phyloP scores from a whole-genome alignment of 1,140 invertebrate species.

The Eumaeus atala region DNA sequence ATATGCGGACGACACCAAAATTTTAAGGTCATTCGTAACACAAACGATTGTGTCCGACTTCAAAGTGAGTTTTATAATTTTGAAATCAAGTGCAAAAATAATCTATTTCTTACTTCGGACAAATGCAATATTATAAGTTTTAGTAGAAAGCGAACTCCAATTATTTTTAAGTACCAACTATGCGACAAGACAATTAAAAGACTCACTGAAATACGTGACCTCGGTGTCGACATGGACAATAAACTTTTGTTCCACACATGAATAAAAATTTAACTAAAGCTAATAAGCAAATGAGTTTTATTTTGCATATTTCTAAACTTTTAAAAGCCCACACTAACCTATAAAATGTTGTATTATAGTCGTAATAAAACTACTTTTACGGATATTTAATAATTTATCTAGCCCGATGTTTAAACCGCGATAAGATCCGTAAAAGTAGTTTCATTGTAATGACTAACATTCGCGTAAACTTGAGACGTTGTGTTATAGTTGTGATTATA shows the following conservation, averaged over 20 bases:
- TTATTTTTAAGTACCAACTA: background rate
- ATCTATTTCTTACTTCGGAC: background rate
- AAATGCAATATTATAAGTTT: slow-evolving; percentile 3
- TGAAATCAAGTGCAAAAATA: background rate
- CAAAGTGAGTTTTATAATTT: background rate
- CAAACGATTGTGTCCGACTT: background rate
- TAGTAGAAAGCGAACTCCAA: background rate
- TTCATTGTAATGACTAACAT: no score
- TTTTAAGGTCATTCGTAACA: background rate
- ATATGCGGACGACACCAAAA: background rate
- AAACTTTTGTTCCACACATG: background rate
- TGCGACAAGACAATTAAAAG: background rate
- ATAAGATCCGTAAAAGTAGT: no score
- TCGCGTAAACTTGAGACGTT: no score
- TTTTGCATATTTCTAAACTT: no score
- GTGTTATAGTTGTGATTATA: no score
- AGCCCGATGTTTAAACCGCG: no score
- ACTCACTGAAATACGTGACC: background rate
- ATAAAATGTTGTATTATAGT: no score
- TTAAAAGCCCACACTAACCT: no score
- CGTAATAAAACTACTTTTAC: no score
- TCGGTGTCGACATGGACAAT: background rate
- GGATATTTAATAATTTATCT: no score
- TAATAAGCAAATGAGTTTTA: no score
- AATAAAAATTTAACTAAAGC: background rate